These are phyloP conservation scores for Aporrectodea caliginosa DNA, from an alignment of 1,140 invertebrate genomes.

Conservation along the genomic window DNA sequence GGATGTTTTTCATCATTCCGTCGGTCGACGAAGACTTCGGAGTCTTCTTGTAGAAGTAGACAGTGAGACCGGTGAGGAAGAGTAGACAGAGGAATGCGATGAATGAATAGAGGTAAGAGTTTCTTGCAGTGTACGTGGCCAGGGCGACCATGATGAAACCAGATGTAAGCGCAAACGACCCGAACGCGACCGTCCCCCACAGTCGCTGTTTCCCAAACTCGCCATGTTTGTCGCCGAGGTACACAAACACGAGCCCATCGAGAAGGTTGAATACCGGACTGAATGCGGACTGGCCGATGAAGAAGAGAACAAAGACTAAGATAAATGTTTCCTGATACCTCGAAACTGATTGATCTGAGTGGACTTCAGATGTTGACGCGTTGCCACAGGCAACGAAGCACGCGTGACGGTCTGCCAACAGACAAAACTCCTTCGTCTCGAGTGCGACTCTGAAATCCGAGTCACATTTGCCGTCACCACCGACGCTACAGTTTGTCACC, in stretches of 20 bases:
- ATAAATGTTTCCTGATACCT: constrained; percentile 35
- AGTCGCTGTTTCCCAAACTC: constrained; percentile 75
- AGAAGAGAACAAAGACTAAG: constrained; percentile 37
- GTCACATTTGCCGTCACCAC: not conserved
- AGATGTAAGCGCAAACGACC: constrained; percentile 40
- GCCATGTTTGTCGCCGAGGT: constrained; percentile 36
- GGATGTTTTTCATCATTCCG: not conserved
- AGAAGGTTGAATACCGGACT: constrained; percentile 36
- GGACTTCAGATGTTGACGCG: not conserved
- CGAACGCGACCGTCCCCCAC: constrained; percentile 38
- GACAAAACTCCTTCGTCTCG: not conserved
- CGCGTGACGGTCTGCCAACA: not conserved
- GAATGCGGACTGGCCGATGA: constrained; percentile 35
- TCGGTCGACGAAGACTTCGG: not conserved
- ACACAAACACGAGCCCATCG: constrained; percentile 39
- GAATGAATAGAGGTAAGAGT: constrained; percentile 14
- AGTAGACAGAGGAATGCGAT: constrained; percentile 42
- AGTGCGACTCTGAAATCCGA: too few species aligned
- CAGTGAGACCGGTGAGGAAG: constrained; percentile 39
- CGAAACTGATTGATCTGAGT: not conserved
- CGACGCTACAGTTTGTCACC: not conserved
- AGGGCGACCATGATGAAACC: constrained; percentile 43
- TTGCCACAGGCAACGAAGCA: not conserved
- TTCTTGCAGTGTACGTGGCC: constrained; percentile 26
- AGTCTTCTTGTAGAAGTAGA: constrained; percentile 14